Evolutionary conservation across 2,888 invertebrate genomes (phyloP), one percentile per base, ranked within the genome.

Genomic region (Capitulum mitella): DNA sequence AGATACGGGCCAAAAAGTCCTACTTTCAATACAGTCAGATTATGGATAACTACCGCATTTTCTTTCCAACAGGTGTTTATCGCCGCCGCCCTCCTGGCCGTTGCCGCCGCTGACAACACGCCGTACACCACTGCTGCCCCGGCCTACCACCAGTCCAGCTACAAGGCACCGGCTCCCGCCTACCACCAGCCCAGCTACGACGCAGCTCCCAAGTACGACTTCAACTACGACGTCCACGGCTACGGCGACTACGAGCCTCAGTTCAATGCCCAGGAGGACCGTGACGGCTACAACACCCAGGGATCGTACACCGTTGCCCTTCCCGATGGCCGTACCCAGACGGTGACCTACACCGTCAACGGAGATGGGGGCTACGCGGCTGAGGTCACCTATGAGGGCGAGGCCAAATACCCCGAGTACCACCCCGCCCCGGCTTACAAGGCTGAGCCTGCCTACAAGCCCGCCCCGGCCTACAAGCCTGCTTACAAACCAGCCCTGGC

Each of bases 391-490:
- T 64, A 64, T 34, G 16, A 34, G 34, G 64, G 64, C 32, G 64
- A 64, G 34, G 64, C 64, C 19, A 29, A 32, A 34, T 64, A 64
- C 64, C 64, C 34, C 34, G 34, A 32, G 34, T 64, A 64, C 64
- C 64, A 64, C 16, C 64, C 64, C 10, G 34, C 64, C 34, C 34
- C 61, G 29, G 29, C 29, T 29, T 58, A 58, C 58, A 58, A 58
- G 58, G 3, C 58, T 8, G 58, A n/a, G n/a, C n/a, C 61, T 5
- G 32, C 61, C 64, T 64, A 64, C 64, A 64, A 64, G 34, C 34
- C 64, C 19, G 64, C 64, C 34, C 61, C 64, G 3, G 64, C 64
- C 64, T 51, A 51, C 51, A n/a, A n/a, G n/a, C n/a, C n/a, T n/a
- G n/a, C n/a, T n/a, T n/a, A n/a, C n/a, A n/a, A n/a, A n/a, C n/a